Base-by-base conservation (phyloP, 2,888 invertebrate species). In the Mechanitis mazaeus region DNA sequence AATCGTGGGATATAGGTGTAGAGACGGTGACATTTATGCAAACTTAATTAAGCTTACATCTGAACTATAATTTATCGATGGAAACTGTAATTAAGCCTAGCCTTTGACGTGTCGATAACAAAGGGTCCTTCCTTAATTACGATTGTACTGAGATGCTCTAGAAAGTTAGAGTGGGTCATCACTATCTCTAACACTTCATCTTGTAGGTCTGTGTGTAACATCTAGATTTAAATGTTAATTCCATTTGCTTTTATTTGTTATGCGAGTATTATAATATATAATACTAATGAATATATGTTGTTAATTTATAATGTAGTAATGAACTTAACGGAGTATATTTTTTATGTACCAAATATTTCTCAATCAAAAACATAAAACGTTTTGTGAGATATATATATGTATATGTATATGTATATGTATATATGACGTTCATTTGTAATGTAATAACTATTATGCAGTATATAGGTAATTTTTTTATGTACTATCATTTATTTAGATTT, bases 91-190 rank as follows among this genome's bases (percentile, higher is more conserved):
- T 71, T 71, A 71, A 71, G 69, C 62, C 59, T 68, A 69, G 67
- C 68, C 69, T 69, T 68, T 71, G 71, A 71, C 70, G 69, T 64
- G 60, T 68, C 69, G 71, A 71, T 71, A 71, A 70, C 70, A 71
- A 69, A 71, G 71, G 72, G 65, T 56, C 65, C 63, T 59, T 55
- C 66, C 68, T 85, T 87, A 87, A 87, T 87, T 87, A 80, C 80
- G 76, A 78, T 80, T 81, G 77, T 76, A 79, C 79, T 76, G 50
- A 75, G 87, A 88, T 87, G 86, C 78, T 79, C 88, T 72, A 87
- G 80, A 79, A 80, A 86, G 87, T 87, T 87, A 84, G 80, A 77
- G 77, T 87, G 78, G 84, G 85, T 83, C 84, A 87, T 79, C 80
- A 72, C 31, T 50, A 50, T 50, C 50, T 50, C 31, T 50, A n/a